Evolutionary conservation across 2,113 vertebrate genomes (phyloP), one percentile per base, ranked within the genome.

Genomic region (Chelonoidis abingdonii): DNA sequence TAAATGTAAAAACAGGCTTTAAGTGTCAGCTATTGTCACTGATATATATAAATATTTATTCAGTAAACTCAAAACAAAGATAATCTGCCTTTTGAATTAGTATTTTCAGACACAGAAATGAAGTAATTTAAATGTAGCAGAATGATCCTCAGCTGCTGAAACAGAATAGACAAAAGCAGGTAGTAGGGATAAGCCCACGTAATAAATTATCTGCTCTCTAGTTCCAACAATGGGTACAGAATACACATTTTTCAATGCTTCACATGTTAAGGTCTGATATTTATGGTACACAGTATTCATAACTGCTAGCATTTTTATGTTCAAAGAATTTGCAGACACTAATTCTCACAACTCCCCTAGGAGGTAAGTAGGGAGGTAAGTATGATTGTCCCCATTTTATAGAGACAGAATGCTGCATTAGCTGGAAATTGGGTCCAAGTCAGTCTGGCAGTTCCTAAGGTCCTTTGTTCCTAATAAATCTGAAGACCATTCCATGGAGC

Each of bases 111-210:
- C 31, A 81, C 21, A 88, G 44, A 94, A 93, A 92, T 80, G 2
- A 96, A 89, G 72, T 72, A 80, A 92, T 96, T 95, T 95, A 91
- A 89, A 95, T 93, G 81, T 88, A 85, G 44, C 65, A 29, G 62
- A 96, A 78, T 86, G 52, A 95, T 84, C 22, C 35, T 86, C 57
- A 88, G 83, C 35, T n/a, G 5, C 86, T 91, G 47, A 85, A 84
- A 92, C 29, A 83, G 38, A 84, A 88, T 87, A 50, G 6, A 83
- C 44, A 94, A 86, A 93, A 84, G 4, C 49, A 84, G 91, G 81
- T 96, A 89, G 5, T 29, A 86, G 41, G 85, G 49, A 86, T 90
- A 93, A 90, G 47, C 41, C 92, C 87, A 89, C 17, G 31, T 93
- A 84, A 76, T 53, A 84, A 97, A 83, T 44, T 75, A 84, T 25